Evolutionary conservation across 2,888 invertebrate genomes (phyloP), one percentile per base, ranked within the genome.

Genomic region (Teinopalpus imperialis): DNA sequence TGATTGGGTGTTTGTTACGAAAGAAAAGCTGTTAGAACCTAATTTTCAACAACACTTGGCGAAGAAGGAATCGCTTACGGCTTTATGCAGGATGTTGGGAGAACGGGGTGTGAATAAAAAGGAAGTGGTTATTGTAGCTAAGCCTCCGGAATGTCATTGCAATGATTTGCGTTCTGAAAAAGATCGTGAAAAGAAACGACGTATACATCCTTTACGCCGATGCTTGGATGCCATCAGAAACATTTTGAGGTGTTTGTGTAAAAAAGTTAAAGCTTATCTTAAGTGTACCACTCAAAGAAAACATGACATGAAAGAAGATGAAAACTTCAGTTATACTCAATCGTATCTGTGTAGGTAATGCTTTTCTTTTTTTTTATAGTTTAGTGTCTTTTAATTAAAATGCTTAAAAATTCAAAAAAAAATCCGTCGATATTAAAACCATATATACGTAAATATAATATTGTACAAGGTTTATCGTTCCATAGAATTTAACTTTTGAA

Each of bases 291-390:
- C 44, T 56, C 52, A 52, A 50, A 45, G 41, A 48, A 62, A 43
- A 20, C 53, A 7, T 34, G 34, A 8, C 13, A 56, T 9, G 46
- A 47, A 41, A 40, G 39, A 51, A 32, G 62, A 66, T 14, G 43
- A 61, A 14, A 58, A 45, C 37, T 52, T 49, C 5, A 53, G 63
- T 35, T 50, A 59, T 29, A 62, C 66, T 49, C 51, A 61, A 37
- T 73, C 65, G 45, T 82, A 82, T 66, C 57, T 81, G 74, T 73
- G 83, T 85, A 78, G 69, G 83, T 83, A 78, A 43, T 47, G 35
- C 34, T 46, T 43, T 24, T 2, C 9, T 18, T 8, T 20, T 20
- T 3, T 10, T 39, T 24, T 31, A 26, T 6, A 24, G 7, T 3
- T 13, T n/a, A 21, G n/a, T 7, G 2, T 1, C 7, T 16, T 16